Evolutionary conservation across 2,797 vertebrate species (phyloP).

Genomic region (Melanotaenia boesemani): DNA sequence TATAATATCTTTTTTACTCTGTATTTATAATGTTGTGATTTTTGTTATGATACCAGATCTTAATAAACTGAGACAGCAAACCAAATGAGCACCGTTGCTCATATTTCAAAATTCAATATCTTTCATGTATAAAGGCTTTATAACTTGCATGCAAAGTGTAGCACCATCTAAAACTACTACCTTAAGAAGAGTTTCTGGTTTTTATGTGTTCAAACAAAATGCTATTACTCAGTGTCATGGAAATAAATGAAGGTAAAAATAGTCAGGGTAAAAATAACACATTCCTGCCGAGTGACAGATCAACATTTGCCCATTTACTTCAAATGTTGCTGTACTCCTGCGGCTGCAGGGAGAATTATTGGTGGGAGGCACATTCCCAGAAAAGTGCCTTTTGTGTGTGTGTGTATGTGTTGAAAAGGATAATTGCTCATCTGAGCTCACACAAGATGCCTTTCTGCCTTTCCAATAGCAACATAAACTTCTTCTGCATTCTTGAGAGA

Average conservation of each 20-base stretch:
- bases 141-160: conserved; percentile 40
- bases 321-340: conserved; percentile 72
- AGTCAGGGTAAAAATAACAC: conserved; percentile 75
- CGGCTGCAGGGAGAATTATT: conserved; percentile 66
- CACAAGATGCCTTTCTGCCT: conserved; percentile 72
- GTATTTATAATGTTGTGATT: conserved; percentile 45
- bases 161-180: conserved; percentile 37
- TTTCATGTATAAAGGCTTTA: conserved; percentile 7
- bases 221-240: conserved; percentile 67
- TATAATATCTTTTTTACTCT: conserved; percentile 41
- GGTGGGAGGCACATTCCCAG: conserved; percentile 75
- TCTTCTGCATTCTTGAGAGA: conserved; percentile 73
- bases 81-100: conserved; percentile 38
- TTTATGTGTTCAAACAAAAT: conserved; percentile 67
- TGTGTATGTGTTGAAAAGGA: conserved; percentile 71
- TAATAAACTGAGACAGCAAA: conserved; percentile 49
- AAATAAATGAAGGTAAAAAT: conserved; percentile 77
- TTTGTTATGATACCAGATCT: conserved; percentile 65
- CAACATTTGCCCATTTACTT: conserved; percentile 66
- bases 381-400: conserved; percentile 58
- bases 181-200: conserved; percentile 47
- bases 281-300: conserved; percentile 76
- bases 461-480: conserved; percentile 77
- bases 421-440: conserved; percentile 82
- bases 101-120: conserved; percentile 42